These are phyloP conservation scores for Cetonia aurata DNA, from an alignment of 2,888 invertebrate genomes.

Conservation along the genomic window DNA sequence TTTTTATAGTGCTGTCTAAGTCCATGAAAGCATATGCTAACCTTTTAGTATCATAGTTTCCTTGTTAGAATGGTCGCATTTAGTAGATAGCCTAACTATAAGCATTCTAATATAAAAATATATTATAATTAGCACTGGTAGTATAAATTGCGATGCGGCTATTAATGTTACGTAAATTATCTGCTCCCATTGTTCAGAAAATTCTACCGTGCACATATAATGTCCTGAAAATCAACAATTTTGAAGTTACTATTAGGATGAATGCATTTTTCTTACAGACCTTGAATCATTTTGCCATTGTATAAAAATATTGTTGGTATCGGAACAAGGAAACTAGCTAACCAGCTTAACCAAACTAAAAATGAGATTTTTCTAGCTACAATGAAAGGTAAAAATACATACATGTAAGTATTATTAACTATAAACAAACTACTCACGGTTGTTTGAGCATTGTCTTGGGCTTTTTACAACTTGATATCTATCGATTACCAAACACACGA, in stretches of 20 bases:
- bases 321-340: conserved; percentile 84
- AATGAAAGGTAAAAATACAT: conserved; percentile 56
- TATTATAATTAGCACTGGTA: conserved; percentile 87
- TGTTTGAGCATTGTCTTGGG: conserved; percentile 93
- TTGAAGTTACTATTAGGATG: conserved; percentile 39
- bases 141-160: conserved; percentile 82
- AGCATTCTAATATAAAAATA: conserved; percentile 91
- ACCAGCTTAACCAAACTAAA: conserved; percentile 85
- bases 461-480: conserved; percentile 93
- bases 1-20: not conserved
- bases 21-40: not conserved
- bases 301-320: conserved; percentile 85
- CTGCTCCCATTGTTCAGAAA: conserved; percentile 81
- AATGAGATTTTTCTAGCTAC: conserved; percentile 87
- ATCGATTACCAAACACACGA: conserved; percentile 91
- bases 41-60: not conserved
- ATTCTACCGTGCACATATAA: conserved; percentile 89
- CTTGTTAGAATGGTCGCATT: conserved; percentile 55
- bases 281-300: conserved; percentile 83
- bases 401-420: not conserved
- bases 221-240: conserved; percentile 66
- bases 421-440: conserved; percentile 78
- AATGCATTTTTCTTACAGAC: conserved; percentile 64
- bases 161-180: conserved; percentile 88
- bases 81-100: conserved; percentile 89